Evolutionary conservation across 2,113 vertebrate species (phyloP).

Genomic region (Sialia sialis): DNA sequence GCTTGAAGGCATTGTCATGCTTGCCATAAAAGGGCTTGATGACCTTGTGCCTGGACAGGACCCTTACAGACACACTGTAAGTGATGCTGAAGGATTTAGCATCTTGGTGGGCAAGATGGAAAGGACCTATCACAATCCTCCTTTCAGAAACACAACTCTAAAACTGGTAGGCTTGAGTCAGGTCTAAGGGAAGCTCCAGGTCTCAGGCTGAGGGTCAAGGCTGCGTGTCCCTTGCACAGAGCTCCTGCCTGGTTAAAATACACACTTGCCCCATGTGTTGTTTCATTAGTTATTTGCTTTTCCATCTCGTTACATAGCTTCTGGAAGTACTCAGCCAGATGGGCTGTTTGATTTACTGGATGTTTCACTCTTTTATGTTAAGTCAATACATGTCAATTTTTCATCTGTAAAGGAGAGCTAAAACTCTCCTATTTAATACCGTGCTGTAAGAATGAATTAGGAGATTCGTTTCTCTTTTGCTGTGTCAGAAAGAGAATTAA

Average conservation of each 20-base stretch:
- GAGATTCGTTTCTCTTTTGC: background rate
- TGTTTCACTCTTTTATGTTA: background rate
- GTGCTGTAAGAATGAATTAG: background rate
- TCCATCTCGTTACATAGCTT: background rate
- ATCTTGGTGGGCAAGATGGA: background rate
- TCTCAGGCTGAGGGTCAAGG: background rate
- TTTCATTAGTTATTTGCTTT: background rate
- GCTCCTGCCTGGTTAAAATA: background rate
- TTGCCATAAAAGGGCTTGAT: fast-evolving
- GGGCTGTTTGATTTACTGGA: background rate
- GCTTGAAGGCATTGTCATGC: background rate
- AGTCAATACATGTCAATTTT: slow-evolving; percentile 40
- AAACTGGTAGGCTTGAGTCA: background rate
- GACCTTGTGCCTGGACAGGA: background rate
- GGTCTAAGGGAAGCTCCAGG: background rate
- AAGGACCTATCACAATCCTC: background rate
- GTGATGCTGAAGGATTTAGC: background rate
- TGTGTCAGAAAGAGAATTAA: background rate
- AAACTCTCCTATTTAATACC: background rate
- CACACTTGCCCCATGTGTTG: background rate
- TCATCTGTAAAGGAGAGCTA: background rate
- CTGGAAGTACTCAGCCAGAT: background rate
- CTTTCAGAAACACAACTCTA: background rate
- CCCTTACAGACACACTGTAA: background rate
- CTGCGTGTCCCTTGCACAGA: background rate